Percentiles rank a stretch among this genome's conserved stretches.
These are phyloP conservation scores for Dasyornis broadbenti DNA, from an alignment of 2,113 vertebrate genomes.

Conservation along the genomic window DNA sequence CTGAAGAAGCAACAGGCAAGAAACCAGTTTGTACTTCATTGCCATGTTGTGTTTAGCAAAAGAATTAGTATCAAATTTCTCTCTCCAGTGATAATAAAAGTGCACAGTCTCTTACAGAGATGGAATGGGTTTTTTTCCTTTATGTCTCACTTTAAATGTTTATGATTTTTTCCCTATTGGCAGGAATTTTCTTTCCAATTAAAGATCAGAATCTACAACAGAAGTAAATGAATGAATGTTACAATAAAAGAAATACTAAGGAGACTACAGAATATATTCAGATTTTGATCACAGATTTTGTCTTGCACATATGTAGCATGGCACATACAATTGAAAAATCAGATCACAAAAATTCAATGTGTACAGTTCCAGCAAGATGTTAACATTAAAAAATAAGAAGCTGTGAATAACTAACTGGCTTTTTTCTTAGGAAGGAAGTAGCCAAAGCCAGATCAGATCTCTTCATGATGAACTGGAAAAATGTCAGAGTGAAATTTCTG, in stretches of 20 bases:
- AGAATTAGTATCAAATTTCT: background rate
- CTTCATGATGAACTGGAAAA: constrained; percentile 77
- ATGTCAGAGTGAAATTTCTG: constrained; percentile 73
- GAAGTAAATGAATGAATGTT: background rate
- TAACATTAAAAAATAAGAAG: background rate
- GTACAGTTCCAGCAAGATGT: background rate
- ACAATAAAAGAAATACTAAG: background rate
- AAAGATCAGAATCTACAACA: background rate
- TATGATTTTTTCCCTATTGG: background rate
- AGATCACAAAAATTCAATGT: background rate
- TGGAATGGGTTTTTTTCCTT: background rate
- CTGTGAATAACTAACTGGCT: background rate
- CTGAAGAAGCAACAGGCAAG: constrained; percentile 78
- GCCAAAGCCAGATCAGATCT: constrained; percentile 79
- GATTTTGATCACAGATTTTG: background rate
- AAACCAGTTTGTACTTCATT: background rate
- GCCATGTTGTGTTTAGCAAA: background rate
- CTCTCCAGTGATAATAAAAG: background rate
- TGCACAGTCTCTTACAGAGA: background rate
- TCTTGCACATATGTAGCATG: background rate
- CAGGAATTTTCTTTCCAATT: background rate
- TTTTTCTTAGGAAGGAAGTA: constrained; percentile 77
- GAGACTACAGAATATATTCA: background rate
- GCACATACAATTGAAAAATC: background rate
- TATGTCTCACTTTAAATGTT: background rate